phyloP scores from a whole-genome alignment of 2,113 vertebrate genomes.

The Nibea coibor region DNA sequence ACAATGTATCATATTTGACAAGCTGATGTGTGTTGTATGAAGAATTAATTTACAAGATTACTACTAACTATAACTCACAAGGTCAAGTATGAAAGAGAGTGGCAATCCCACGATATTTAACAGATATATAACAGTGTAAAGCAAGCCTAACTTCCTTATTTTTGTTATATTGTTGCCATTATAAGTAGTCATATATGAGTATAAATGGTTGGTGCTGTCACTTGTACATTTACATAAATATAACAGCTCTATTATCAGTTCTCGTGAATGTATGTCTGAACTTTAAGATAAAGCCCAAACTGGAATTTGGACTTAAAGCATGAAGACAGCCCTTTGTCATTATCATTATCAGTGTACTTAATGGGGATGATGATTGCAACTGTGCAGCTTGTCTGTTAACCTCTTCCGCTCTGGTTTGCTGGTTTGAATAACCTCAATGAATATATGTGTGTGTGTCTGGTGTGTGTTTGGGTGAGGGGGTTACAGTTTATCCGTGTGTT shows the following conservation, averaged over 20 bases:
- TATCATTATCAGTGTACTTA: background rate
- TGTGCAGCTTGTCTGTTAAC: background rate
- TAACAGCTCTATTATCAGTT: background rate
- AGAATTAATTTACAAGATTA: background rate
- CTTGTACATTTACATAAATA: background rate
- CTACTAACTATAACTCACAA: background rate
- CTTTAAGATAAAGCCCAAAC: background rate
- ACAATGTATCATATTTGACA: background rate
- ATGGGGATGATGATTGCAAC: background rate
- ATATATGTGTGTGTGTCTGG: conserved; percentile 21
- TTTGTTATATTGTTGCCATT: background rate
- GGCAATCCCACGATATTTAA: no score
- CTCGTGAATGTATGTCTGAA: background rate
- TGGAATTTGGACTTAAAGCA: background rate
- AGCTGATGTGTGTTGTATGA: background rate
- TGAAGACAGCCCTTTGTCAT: background rate
- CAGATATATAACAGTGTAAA: no score
- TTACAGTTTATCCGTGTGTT: conserved; percentile 58
- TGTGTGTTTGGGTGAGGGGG: conserved; percentile 2
- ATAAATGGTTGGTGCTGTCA: background rate
- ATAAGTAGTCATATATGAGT: background rate
- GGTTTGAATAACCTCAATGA: conserved; percentile 3
- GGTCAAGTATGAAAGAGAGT: background rate
- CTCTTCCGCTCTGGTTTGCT: background rate
- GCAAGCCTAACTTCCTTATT: background rate